Conservation (phyloP, 2,888 invertebrate genomes). For the Crossocerus cetratus region DNA sequence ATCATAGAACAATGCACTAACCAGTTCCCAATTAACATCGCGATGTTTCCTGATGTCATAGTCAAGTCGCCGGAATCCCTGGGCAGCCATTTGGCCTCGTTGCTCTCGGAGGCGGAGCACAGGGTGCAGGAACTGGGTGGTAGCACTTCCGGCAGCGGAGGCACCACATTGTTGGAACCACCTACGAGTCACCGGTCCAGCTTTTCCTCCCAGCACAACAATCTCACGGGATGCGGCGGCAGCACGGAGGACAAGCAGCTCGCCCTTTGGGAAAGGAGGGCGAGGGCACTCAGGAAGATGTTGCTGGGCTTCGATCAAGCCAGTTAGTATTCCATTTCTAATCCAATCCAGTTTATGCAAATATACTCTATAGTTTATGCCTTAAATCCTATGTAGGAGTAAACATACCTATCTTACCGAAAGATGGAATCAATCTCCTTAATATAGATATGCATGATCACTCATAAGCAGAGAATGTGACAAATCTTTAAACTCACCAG, state of each 20-base stretch:
- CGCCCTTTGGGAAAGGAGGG: slow-evolving; percentile 91
- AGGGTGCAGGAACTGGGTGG: slow-evolving; percentile 88
- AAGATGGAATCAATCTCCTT: too few relatives aligned
- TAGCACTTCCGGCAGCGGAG: slow-evolving; percentile 63
- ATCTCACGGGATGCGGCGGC: slow-evolving; percentile 83
- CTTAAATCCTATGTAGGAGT: too few relatives aligned
- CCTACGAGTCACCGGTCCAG: slow-evolving; percentile 69
- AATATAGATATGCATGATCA: too few relatives aligned
- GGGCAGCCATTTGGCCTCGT: slow-evolving; percentile 85
- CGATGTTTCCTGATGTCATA: slow-evolving; percentile 72
- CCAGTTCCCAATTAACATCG: background rate
- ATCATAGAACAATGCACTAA: too few relatives aligned
- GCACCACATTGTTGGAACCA: slow-evolving; percentile 66
- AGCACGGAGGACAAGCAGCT: slow-evolving; percentile 90
- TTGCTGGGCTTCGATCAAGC: slow-evolving; percentile 93
- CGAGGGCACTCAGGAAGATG: slow-evolving; percentile 88
- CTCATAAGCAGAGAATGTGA: background rate
- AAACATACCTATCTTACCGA: too few relatives aligned
- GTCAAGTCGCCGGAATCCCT: slow-evolving; percentile 86
- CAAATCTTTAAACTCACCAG: slow-evolving; percentile 62
- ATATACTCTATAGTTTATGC: too few relatives aligned
- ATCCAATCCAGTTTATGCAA: background rate
- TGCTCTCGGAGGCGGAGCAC: slow-evolving; percentile 90
- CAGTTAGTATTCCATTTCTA: slow-evolving; percentile 73
- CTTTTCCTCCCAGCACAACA: slow-evolving; percentile 73